Evolutionary conservation across 2,797 vertebrate genomes (phyloP).

Genomic region (Ptychobarbus kaznakovi): DNA sequence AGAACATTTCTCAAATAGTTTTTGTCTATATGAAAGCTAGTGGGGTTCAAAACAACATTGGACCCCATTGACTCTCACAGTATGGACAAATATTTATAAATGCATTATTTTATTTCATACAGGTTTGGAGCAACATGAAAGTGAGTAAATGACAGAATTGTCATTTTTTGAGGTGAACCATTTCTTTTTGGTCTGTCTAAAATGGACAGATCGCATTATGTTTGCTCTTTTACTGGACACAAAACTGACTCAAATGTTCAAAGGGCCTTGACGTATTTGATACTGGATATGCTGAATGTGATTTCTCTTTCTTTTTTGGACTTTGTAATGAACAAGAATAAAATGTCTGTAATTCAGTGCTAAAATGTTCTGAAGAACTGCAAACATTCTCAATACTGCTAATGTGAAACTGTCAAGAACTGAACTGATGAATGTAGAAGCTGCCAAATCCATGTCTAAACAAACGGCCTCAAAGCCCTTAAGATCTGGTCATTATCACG

Average conservation of each 20-base stretch:
- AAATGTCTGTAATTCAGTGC: constrained; percentile 48
- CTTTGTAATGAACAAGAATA: constrained; percentile 56
- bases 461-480: constrained; percentile 22
- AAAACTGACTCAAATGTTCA: constrained; percentile 26
- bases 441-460: constrained; percentile 42
- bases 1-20: neutral
- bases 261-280: constrained; percentile 51
- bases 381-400: constrained; percentile 35
- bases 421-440: constrained; percentile 61
- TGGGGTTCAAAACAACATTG: neutral
- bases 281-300: constrained; percentile 60
- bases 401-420: constrained; percentile 37
- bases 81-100: neutral
- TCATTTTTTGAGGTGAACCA: neutral
- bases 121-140: neutral
- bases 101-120: neutral
- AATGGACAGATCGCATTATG: constrained; percentile 2
- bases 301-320: constrained; percentile 34
- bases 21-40: neutral
- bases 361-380: constrained; percentile 38
- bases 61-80: neutral
- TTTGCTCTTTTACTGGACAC: constrained; percentile 14
- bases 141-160: neutral
- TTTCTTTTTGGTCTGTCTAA: constrained; percentile 21
- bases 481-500: constrained; percentile 13